These are phyloP conservation scores for Amazonetta brasiliensis DNA, from an alignment of 2,797 vertebrate species.

Conservation along the genomic window DNA sequence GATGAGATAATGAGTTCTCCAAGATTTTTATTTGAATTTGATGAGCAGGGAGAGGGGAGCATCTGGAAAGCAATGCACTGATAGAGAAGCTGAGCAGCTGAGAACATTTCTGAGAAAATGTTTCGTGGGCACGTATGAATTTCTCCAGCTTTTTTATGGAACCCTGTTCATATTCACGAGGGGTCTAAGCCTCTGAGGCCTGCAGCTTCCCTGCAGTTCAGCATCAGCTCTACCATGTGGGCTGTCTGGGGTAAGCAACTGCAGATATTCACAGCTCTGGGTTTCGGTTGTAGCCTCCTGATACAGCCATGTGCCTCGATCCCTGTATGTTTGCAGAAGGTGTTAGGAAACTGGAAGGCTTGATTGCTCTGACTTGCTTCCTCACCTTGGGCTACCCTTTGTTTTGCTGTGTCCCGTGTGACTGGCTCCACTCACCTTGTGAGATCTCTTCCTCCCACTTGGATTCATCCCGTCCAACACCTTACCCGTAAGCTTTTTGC, in stretches of 20 bases:
- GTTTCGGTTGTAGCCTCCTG: background rate
- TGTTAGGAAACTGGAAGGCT: background rate
- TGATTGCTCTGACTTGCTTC: background rate
- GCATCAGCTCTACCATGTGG: background rate
- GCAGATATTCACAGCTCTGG: background rate
- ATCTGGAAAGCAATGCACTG: background rate
- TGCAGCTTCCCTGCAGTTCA: background rate
- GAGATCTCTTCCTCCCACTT: background rate
- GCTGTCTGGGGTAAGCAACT: background rate
- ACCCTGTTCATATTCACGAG: background rate
- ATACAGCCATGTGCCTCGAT: background rate
- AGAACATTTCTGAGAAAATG: background rate
- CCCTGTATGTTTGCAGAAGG: background rate
- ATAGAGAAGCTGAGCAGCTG: background rate
- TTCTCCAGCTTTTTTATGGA: background rate
- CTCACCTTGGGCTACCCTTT: background rate
- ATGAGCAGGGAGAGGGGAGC: background rate
- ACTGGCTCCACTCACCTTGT: background rate
- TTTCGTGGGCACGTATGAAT: background rate
- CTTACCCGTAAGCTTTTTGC: background rate
- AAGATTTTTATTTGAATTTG: background rate
- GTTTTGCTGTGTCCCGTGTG: rapidly evolving
- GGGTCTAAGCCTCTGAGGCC: background rate
- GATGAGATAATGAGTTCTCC: background rate
- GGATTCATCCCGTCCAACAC: background rate